These are phyloP conservation scores for Natator depressus DNA, from an alignment of 2,113 vertebrate species.

Conservation along the genomic window DNA sequence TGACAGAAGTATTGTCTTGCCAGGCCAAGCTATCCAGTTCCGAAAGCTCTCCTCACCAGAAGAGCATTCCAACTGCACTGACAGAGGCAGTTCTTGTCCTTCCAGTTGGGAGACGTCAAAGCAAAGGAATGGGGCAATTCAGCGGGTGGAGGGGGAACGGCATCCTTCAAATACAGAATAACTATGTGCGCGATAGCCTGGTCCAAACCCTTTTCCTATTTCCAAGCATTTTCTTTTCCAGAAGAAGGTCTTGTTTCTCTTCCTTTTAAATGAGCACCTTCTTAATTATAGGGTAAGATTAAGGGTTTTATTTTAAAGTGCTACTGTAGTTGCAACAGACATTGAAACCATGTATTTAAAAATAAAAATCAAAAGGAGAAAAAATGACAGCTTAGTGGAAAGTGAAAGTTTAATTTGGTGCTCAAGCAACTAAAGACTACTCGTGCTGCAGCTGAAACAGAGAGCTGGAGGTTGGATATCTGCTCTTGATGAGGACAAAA, in stretches of 20 bases:
- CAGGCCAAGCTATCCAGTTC: neutral
- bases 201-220: neutral
- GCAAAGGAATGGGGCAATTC: neutral
- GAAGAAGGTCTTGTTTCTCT: neutral
- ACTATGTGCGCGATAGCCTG: too few species aligned
- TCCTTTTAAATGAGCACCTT: neutral
- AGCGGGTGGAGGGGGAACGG: neutral
- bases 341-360: slow-evolving; percentile 38
- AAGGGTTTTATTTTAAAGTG: neutral
- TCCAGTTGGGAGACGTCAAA: neutral
- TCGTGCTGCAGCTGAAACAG: slow-evolving; percentile 27
- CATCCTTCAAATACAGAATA: neutral
- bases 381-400: slow-evolving; percentile 10
- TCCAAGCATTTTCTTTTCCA: neutral
- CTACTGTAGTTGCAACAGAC: neutral
- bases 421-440: slow-evolving; percentile 11
- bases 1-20: neutral
- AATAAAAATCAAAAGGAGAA: slow-evolving; percentile 25
- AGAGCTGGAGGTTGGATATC: neutral
- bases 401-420: slow-evolving; percentile 28
- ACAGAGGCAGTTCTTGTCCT: neutral
- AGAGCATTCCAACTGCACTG: neutral
- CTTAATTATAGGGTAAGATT: neutral
- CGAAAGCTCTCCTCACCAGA: neutral
- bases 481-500: slow-evolving; percentile 34